Evolutionary conservation across 2,888 invertebrate genomes (phyloP).

Genomic region (Orthosia gracilis): DNA sequence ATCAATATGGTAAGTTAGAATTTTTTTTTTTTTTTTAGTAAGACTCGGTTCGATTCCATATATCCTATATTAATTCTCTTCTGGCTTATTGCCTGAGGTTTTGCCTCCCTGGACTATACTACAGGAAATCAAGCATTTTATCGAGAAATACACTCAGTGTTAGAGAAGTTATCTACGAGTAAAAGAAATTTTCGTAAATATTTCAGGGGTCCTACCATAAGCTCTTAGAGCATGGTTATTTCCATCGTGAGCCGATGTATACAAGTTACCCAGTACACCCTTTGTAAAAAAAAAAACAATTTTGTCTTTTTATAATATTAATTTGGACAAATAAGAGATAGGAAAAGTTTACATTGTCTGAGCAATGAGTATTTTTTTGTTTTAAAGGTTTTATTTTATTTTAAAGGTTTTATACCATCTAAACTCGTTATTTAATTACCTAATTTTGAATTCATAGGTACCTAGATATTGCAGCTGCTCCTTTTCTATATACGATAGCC

Average conservation of each 20-base stretch:
- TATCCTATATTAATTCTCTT: too few species aligned
- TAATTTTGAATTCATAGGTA: not conserved
- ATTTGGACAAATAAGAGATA: not conserved
- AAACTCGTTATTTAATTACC: not conserved
- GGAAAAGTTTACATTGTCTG: not conserved
- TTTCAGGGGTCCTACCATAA: not conserved
- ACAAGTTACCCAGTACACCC: not conserved
- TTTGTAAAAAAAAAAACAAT: not conserved
- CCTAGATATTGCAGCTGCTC: not conserved
- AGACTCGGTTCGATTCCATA: too few species aligned
- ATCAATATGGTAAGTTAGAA: too few species aligned
- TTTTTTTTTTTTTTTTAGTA: too few species aligned
- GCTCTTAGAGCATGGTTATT: too few species aligned
- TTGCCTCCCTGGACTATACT: not conserved
- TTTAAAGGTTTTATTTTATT: not conserved
- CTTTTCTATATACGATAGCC: not conserved
- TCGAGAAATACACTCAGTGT: not conserved
- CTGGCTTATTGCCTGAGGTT: too few species aligned
- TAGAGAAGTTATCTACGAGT: not conserved
- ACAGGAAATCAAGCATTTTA: not conserved
- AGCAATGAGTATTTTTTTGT: not conserved
- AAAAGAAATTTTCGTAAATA: not conserved
- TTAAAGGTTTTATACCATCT: not conserved
- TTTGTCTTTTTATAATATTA: not conserved
- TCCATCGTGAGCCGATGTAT: too few species aligned